Evolutionary conservation across 2,113 vertebrate genomes (phyloP).

Genomic region (Hassar affinis): DNA sequence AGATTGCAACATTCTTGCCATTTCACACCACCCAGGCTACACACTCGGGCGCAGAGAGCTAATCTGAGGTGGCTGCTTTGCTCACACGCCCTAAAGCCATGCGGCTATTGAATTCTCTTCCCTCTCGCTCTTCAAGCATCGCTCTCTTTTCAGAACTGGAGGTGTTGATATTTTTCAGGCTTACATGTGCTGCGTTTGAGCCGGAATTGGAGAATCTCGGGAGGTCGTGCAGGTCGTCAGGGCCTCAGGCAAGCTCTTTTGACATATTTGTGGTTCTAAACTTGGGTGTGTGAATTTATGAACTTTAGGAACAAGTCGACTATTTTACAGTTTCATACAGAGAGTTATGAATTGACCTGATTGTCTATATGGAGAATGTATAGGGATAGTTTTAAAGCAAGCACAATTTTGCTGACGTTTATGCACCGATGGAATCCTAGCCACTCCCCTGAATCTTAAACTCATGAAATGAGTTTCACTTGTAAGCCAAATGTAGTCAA

Average conservation of each 20-base stretch:
- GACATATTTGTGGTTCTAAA: constrained; percentile 47
- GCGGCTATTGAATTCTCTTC: constrained; percentile 57
- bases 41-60: constrained; percentile 54
- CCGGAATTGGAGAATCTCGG: constrained; percentile 60
- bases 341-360: not conserved
- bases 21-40: constrained; percentile 64
- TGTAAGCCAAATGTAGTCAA: not conserved
- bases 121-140: constrained; percentile 59
- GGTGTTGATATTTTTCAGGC: constrained; percentile 64
- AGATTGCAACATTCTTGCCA: constrained; percentile 69
- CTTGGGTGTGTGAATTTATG: constrained; percentile 19
- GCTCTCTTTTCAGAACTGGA: constrained; percentile 39
- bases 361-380: not conserved
- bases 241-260: constrained; percentile 24
- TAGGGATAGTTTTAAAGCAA: not conserved
- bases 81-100: constrained; percentile 48
- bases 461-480: not conserved
- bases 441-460: not conserved
- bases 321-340: constrained; percentile 1
- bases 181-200: constrained; percentile 66
- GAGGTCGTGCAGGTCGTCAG: constrained; percentile 28
- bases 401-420: not conserved
- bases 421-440: not conserved
- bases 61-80: constrained; percentile 59
- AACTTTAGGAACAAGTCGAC: not conserved